A percentile compares a stretch with the other conserved stretches of the same genome.
phyloP scores from a whole-genome alignment of 2,888 invertebrate species.

The Masnerella sp. region DNA sequence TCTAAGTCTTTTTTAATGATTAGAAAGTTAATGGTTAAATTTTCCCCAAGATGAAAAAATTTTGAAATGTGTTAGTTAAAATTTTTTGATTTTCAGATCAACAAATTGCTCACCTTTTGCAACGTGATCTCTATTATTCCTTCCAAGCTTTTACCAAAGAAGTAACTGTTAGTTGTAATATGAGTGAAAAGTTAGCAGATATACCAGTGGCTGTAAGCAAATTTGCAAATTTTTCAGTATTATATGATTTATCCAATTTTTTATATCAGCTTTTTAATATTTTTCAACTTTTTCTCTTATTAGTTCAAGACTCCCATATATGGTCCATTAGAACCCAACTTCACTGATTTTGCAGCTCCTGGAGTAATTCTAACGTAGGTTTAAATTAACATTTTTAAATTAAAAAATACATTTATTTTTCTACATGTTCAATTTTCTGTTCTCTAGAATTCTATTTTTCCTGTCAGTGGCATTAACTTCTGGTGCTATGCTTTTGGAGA shows the following conservation, averaged over 20 bases:
- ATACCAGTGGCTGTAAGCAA: slow-evolving; percentile 83
- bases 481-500: slow-evolving; percentile 91
- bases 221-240: too few species aligned
- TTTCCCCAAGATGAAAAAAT: too few species aligned
- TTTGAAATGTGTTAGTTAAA: too few species aligned
- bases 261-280: too few species aligned
- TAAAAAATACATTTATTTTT: not conserved
- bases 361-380: slow-evolving; percentile 92
- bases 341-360: slow-evolving; percentile 96
- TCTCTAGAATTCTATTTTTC: slow-evolving; percentile 91
- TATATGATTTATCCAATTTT: too few species aligned
- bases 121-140: slow-evolving; percentile 85
- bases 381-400: slow-evolving; percentile 22
- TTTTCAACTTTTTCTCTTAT: slow-evolving; percentile 20
- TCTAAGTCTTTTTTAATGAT: not conserved
- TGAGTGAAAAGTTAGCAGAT: slow-evolving; percentile 82
- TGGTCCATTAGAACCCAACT: slow-evolving; percentile 87
- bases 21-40: too few species aligned
- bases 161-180: slow-evolving; percentile 82
- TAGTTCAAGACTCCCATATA: slow-evolving; percentile 87
- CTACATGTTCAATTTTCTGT: not conserved
- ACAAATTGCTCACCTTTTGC: slow-evolving; percentile 90
- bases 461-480: slow-evolving; percentile 95
- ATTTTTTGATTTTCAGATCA: slow-evolving; percentile 85
- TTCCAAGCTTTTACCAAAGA: slow-evolving; percentile 85